phyloP scores from a whole-genome alignment of 2,888 invertebrate species.

The Podabrus alpinus region DNA sequence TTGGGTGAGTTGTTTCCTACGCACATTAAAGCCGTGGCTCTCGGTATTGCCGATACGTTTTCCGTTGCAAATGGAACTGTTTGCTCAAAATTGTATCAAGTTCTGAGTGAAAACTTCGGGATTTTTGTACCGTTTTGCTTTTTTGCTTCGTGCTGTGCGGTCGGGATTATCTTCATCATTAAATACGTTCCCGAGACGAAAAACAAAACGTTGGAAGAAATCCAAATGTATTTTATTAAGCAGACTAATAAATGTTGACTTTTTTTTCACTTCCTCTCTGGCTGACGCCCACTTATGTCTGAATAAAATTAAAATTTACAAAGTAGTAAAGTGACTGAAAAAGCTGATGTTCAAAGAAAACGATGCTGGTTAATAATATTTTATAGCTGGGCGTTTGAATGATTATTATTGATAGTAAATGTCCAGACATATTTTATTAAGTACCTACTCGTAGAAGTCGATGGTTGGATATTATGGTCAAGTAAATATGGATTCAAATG shows the following conservation, averaged over 20 bases:
- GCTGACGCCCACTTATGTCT: neutral
- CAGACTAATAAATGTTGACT: neutral
- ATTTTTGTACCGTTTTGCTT: slow-evolving; percentile 69
- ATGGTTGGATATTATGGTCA: neutral
- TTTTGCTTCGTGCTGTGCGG: slow-evolving; percentile 63
- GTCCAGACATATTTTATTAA: slow-evolving; percentile 20
- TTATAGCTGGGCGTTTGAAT: slow-evolving; percentile 24
- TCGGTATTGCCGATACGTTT: slow-evolving; percentile 60
- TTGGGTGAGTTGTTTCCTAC: slow-evolving; percentile 61
- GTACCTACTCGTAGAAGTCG: neutral
- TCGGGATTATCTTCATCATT: slow-evolving; percentile 65
- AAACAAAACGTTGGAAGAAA: slow-evolving; percentile 69
- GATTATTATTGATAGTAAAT: slow-evolving; percentile 22
- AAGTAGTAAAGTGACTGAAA: neutral
- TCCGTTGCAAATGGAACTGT: slow-evolving; percentile 57
- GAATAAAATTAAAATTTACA: neutral
- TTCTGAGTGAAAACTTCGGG: slow-evolving; percentile 61
- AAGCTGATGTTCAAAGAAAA: neutral
- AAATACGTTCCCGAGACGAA: slow-evolving; percentile 69
- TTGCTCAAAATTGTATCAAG: slow-evolving; percentile 57
- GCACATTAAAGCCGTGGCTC: slow-evolving; percentile 60
- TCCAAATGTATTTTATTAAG: slow-evolving; percentile 58
- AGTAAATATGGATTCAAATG: neutral
- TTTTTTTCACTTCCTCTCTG: neutral
- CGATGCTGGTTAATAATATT: slow-evolving; percentile 8